phyloP scores from a whole-genome alignment of 2,888 invertebrate genomes.

The Seladonia tumulorum region DNA sequence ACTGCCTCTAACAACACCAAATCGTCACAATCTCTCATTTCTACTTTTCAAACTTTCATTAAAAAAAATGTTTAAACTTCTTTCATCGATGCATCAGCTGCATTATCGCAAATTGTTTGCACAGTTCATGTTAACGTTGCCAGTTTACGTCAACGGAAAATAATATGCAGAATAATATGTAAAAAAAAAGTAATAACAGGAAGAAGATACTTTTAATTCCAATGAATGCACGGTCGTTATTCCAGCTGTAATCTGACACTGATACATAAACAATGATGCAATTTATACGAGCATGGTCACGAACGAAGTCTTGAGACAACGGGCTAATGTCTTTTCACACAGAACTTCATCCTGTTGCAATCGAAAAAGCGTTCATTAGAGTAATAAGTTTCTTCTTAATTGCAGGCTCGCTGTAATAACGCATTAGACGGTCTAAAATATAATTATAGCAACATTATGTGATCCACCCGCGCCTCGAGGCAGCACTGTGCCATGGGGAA shows the following conservation, averaged over 20 bases:
- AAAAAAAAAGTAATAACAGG: too few relatives aligned
- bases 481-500: neutral
- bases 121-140: neutral
- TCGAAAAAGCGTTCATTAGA: neutral
- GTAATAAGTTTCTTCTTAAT: neutral
- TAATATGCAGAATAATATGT: neutral
- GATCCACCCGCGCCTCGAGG: neutral
- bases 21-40: too few relatives aligned
- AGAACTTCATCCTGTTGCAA: neutral
- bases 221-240: neutral
- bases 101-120: too few relatives aligned
- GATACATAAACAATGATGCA: neutral
- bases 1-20: too few relatives aligned
- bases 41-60: too few relatives aligned
- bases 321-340: neutral
- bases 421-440: neutral
- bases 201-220: neutral
- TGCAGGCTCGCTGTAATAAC: neutral
- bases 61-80: too few relatives aligned
- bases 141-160: neutral
- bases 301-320: neutral
- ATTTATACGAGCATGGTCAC: neutral
- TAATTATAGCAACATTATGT: neutral
- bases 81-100: too few relatives aligned
- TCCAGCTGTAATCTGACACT: neutral